Conservation (phyloP, 2,797 vertebrate genomes). For the Eulemur rubriventer region DNA sequence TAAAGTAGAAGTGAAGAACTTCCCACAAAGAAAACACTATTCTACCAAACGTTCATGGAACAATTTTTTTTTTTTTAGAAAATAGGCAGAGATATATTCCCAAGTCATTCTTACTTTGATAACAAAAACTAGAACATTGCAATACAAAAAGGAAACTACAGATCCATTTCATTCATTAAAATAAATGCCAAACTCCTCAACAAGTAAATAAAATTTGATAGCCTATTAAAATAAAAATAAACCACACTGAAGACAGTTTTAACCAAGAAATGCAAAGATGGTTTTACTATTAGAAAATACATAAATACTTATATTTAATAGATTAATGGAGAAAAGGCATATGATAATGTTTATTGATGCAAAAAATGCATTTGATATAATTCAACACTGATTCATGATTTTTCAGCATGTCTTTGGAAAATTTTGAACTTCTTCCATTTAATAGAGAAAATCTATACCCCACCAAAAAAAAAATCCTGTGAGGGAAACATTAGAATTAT, state of each 20-base stretch:
- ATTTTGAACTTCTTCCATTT: not conserved
- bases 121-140: not conserved
- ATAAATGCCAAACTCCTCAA: not conserved
- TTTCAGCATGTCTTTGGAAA: not conserved
- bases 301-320: not conserved
- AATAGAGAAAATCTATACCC: not conserved
- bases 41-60: not conserved
- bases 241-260: not conserved
- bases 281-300: not conserved
- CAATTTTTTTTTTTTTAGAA: not conserved
- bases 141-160: not conserved
- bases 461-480: not conserved
- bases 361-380: not conserved
- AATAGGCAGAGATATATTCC: not conserved
- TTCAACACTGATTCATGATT: not conserved
- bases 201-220: not conserved
- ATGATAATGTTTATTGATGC: not conserved
- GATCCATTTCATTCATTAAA: not conserved
- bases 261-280: not conserved
- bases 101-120: not conserved
- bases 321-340: not conserved
- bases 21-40: not conserved
- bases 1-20: not conserved
- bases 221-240: not conserved
- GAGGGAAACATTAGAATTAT: not conserved